Percentiles rank a stretch among this genome's conserved stretches.
These are phyloP conservation scores for Arrhamphus sclerolepis DNA, from an alignment of 2,797 vertebrate species.

Conservation along the genomic window DNA sequence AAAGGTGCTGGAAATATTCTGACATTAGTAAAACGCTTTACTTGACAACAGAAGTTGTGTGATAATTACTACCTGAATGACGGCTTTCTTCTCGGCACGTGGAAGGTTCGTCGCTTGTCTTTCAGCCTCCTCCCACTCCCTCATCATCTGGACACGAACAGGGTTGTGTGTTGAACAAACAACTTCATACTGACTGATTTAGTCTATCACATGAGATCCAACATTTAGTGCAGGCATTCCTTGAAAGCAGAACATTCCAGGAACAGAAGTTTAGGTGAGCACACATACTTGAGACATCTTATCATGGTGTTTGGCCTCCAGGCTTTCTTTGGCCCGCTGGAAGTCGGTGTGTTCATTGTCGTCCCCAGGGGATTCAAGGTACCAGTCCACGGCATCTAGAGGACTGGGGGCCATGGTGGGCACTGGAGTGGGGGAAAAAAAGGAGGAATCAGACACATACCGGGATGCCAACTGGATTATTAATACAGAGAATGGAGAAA, in stretches of 20 bases:
- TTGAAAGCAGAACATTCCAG: neutral
- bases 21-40: no score
- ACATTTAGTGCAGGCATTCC: neutral
- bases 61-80: conserved; percentile 89
- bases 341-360: conserved; percentile 93
- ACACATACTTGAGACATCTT: conserved; percentile 91
- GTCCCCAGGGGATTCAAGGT: conserved; percentile 92
- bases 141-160: conserved; percentile 88
- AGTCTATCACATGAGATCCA: neutral
- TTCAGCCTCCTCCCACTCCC: conserved; percentile 98
- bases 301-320: conserved; percentile 95
- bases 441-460: conserved; percentile 13
- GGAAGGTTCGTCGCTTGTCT: conserved; percentile 93
- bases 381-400: conserved; percentile 92
- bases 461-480: neutral
- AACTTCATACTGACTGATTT: neutral
- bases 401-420: conserved; percentile 94
- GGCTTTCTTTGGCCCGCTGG: conserved; percentile 95
- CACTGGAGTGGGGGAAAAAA: conserved; percentile 78
- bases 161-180: conserved; percentile 1
- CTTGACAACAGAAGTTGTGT: no score
- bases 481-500: neutral
- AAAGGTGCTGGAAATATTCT: neutral
- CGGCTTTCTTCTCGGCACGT: conserved; percentile 94
- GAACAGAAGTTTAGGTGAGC: neutral